Evolutionary conservation across 2,797 vertebrate genomes (phyloP).

Genomic region (Artibeus jamaicensis): DNA sequence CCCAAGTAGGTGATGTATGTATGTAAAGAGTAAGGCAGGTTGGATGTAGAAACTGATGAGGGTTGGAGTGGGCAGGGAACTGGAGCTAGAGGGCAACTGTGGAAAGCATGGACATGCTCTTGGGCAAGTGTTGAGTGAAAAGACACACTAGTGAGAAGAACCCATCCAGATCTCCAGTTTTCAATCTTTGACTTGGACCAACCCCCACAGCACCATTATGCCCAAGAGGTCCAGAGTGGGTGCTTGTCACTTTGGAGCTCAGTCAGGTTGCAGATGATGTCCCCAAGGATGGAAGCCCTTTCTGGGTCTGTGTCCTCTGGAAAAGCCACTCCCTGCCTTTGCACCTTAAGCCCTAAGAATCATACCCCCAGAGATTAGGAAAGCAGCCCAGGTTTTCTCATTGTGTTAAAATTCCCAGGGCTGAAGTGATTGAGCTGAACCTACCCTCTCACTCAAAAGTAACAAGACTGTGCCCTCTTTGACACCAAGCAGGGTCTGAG

Average conservation of each 20-base stretch:
- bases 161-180: background rate
- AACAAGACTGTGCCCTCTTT: background rate
- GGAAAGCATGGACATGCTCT: background rate
- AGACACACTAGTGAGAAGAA: background rate
- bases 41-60: background rate
- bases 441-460: background rate
- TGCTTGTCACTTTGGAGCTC: background rate
- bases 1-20: background rate
- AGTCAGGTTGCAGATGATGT: background rate
- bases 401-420: background rate
- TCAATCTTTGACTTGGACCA: background rate
- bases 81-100: background rate
- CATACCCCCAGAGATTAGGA: background rate
- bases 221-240: background rate
- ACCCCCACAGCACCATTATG: background rate
- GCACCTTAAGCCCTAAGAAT: background rate
- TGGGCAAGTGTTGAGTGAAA: background rate
- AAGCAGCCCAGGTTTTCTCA: background rate
- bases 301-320: background rate
- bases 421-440: background rate
- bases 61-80: too few species aligned
- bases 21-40: background rate
- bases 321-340: background rate
- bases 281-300: background rate
- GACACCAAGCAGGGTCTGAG: background rate